These are phyloP conservation scores for Propithecus coquereli DNA, from an alignment of 2,113 vertebrate species.

Conservation along the genomic window DNA sequence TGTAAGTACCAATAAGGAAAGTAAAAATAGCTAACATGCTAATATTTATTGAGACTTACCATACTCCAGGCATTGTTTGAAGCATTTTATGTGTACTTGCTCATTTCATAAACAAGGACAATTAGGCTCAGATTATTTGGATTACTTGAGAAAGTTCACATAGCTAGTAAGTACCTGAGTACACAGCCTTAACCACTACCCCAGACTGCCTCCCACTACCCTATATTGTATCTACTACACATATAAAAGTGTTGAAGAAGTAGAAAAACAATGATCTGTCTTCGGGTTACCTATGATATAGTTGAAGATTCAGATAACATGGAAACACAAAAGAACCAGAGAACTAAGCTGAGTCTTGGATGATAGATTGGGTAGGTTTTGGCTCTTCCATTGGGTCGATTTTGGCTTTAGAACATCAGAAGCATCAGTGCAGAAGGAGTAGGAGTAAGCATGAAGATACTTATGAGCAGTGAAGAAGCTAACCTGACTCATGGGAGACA, in stretches of 20 bases:
- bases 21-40: not conserved
- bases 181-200: not conserved
- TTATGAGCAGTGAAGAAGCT: not conserved
- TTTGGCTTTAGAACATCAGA: not conserved
- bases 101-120: conserved; percentile 31
- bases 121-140: not conserved
- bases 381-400: not conserved
- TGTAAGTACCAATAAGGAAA: not conserved
- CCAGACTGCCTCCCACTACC: not conserved
- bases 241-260: not conserved
- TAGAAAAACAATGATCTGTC: not conserved
- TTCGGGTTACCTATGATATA: not conserved
- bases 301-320: not conserved
- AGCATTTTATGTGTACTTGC: not conserved
- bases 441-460: not conserved
- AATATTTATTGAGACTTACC: conserved; percentile 23
- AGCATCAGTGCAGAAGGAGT: not conserved
- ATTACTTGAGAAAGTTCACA: not conserved
- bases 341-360: not conserved
- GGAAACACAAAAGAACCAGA: not conserved
- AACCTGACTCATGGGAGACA: not conserved
- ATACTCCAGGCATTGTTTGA: not conserved
- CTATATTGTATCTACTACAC: not conserved
- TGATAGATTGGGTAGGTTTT: not conserved
- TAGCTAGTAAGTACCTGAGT: not conserved